Conservation (phyloP, 2,888 invertebrate species). For the Zaprionus obscuricornis region DNA sequence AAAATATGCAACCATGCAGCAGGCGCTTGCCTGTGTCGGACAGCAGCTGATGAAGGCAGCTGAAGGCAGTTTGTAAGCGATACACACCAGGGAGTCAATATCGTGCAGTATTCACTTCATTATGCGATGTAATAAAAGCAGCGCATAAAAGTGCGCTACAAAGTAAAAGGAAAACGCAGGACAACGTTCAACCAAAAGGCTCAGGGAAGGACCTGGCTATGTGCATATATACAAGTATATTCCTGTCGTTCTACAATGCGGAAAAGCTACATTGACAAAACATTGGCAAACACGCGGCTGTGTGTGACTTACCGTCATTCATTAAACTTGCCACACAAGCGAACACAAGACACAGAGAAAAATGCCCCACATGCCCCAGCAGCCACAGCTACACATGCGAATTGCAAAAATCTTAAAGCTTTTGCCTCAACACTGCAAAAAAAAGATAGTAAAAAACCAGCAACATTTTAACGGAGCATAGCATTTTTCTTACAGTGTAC, state of each 20-base stretch:
- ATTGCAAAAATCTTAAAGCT: too few relatives aligned
- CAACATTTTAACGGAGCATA: too few relatives aligned
- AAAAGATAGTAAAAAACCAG: too few relatives aligned
- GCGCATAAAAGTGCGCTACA: constrained; percentile 60
- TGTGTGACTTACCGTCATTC: constrained; percentile 56
- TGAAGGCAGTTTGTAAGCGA: constrained; percentile 7
- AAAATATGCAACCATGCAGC: constrained; percentile 26
- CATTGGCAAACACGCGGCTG: constrained; percentile 46
- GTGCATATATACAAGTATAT: neutral
- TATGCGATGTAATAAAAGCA: constrained; percentile 52
- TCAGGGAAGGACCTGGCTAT: constrained; percentile 5
- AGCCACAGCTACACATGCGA: neutral
- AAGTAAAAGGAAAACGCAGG: too few relatives aligned
- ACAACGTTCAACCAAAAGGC: too few relatives aligned
- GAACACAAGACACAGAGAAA: neutral
- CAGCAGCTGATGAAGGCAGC: neutral
- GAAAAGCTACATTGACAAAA: constrained; percentile 56
- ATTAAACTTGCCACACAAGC: constrained; percentile 42
- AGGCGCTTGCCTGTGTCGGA: constrained; percentile 1
- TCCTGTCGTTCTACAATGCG: constrained; percentile 36
- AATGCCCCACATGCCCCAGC: neutral
- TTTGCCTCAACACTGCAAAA: too few relatives aligned
- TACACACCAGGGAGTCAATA: constrained; percentile 49
- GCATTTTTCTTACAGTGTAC: neutral
- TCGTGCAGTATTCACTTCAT: constrained; percentile 54